Evolutionary conservation across 92 coral and sea anemone genomes (phyloP).

Genomic region (Zoanthus solanderi): DNA sequence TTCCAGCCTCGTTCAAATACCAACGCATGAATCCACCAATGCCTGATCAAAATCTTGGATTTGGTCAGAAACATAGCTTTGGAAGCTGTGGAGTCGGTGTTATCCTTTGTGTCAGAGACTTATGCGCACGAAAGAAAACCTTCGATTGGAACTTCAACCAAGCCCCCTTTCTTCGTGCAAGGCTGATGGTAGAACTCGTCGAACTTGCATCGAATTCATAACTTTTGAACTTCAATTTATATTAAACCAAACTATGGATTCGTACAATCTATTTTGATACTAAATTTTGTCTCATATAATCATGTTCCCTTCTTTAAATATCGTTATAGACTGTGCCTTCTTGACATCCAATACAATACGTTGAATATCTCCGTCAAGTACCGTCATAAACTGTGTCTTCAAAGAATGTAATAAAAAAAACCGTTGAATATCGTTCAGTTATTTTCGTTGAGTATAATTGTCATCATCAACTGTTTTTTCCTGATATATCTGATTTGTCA

Average conservation of each 20-base stretch:
- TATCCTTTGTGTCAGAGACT: constrained; percentile 22
- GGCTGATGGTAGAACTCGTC: constrained; percentile 8
- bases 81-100: constrained; percentile 65
- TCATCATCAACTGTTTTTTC: not conserved
- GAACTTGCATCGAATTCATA: not conserved
- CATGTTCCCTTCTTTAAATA: not conserved
- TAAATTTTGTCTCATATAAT: not conserved
- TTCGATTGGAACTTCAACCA: constrained; percentile 18
- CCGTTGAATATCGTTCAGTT: not conserved
- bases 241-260: constrained; percentile 13
- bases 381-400: constrained; percentile 11
- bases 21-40: constrained; percentile 51
- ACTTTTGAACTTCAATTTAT: not conserved
- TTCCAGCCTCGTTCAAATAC: constrained; percentile 19
- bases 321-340: constrained; percentile 5
- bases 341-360: constrained; percentile 7
- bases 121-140: not conserved
- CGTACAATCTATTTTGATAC: not conserved
- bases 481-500: not conserved
- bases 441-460: not conserved
- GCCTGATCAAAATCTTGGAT: constrained; percentile 49
- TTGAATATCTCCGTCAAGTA: constrained; percentile 1
- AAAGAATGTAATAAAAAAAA: not conserved
- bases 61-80: constrained; percentile 24
- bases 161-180: not conserved